Percentiles rank a stretch among this genome's conserved stretches.
These are phyloP conservation scores for Ephydatia muelleri DNA, from an alignment of 37 sponge, comb jelly and placozoan species.

Conservation along the genomic window DNA sequence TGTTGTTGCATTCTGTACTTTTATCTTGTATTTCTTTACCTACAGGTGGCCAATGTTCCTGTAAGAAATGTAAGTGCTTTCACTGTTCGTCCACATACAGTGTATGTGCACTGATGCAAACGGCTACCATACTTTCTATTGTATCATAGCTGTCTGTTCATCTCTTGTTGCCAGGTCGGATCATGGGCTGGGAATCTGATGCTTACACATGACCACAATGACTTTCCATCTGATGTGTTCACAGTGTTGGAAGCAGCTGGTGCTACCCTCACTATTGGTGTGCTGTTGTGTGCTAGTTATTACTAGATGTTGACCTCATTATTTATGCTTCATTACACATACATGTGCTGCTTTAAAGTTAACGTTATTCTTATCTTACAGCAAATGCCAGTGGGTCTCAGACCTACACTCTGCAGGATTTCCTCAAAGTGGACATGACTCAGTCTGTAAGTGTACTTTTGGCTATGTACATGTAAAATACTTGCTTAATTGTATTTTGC, in stretches of 20 bases:
- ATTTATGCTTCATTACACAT: background rate
- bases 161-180: constrained; percentile 32
- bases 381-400: constrained; percentile 11
- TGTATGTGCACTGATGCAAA: background rate
- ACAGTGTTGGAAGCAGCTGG: constrained; percentile 68
- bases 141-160: background rate
- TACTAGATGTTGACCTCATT: too few species aligned
- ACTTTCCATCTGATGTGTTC: constrained; percentile 86
- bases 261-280: constrained; percentile 70
- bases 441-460: constrained; percentile 24
- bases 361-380: background rate
- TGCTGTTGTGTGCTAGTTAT: background rate
- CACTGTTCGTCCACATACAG: background rate
- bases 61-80: constrained; percentile 63
- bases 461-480: background rate
- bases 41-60: constrained; percentile 61
- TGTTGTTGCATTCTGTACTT: background rate
- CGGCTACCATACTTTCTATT: too few species aligned
- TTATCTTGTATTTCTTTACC: background rate
- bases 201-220: constrained; percentile 61
- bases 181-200: constrained; percentile 78
- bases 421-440: constrained; percentile 63
- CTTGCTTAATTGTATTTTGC: too few species aligned
- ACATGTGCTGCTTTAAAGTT: background rate
- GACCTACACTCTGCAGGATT: constrained; percentile 38